These are phyloP conservation scores for Garra rufa DNA, from an alignment of 2,113 vertebrate genomes.

Conservation along the genomic window DNA sequence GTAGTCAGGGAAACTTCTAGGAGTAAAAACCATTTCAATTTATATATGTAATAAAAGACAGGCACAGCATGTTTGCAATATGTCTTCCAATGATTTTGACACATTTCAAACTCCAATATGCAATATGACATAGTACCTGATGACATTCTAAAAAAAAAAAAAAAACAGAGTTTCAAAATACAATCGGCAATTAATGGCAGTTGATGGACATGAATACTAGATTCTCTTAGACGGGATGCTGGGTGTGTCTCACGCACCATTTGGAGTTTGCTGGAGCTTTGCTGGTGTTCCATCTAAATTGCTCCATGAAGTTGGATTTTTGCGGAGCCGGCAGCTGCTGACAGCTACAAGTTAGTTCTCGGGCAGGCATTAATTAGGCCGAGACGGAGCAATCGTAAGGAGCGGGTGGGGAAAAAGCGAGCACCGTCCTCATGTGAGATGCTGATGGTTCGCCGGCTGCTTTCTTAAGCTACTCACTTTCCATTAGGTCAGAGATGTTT, in stretches of 20 bases:
- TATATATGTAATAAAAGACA: conserved; percentile 63
- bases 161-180: conserved; percentile 43
- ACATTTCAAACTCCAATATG: conserved; percentile 36
- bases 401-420: not conserved
- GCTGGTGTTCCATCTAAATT: conserved; percentile 74
- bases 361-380: conserved; percentile 77
- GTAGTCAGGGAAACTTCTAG: not conserved
- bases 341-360: conserved; percentile 75
- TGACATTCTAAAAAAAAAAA: conserved; percentile 47
- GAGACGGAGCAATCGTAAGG: conserved; percentile 46
- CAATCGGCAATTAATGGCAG: not conserved
- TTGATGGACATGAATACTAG: not conserved
- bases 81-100: conserved; percentile 46
- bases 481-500: conserved; percentile 69
- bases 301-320: conserved; percentile 70
- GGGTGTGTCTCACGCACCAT: conserved; percentile 69
- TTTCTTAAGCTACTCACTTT: conserved; percentile 74
- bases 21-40: conserved; percentile 39
- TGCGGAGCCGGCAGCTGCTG: conserved; percentile 65
- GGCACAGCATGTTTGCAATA: conserved; percentile 61
- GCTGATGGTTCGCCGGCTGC: conserved; percentile 64
- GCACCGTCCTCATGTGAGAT: conserved; percentile 61
- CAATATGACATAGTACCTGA: conserved; percentile 56
- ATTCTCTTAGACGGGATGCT: conserved; percentile 47
- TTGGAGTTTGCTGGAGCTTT: conserved; percentile 72